Evolutionary conservation across 2,797 vertebrate genomes (phyloP).

Genomic region (Chiroxiphia lanceolata): DNA sequence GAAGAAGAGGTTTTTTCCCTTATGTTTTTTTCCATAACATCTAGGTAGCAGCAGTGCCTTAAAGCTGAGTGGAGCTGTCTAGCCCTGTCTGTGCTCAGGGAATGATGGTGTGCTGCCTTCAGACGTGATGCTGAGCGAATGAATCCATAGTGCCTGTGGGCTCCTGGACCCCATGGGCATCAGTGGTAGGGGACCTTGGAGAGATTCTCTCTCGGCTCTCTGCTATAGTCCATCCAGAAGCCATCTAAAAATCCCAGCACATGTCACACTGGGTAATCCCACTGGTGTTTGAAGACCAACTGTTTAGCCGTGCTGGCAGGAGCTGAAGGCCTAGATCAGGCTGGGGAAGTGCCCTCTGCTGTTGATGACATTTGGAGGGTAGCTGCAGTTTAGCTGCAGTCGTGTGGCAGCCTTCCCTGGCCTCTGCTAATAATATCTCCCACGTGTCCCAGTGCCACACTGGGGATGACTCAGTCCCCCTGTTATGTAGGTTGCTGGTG

Average conservation of each 20-base stretch:
- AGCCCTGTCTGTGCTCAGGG: background rate
- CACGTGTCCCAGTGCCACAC: rapidly evolving
- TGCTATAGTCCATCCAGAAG: background rate
- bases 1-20: background rate
- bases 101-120: background rate
- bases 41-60: background rate
- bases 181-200: background rate
- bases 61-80: background rate
- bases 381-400: background rate
- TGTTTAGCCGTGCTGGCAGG: background rate
- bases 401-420: background rate
- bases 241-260: background rate
- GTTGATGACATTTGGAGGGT: background rate
- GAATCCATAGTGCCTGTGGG: background rate
- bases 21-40: rapidly evolving
- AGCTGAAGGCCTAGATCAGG: background rate
- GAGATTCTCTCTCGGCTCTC: background rate
- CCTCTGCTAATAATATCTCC: background rate
- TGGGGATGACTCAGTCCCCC: background rate
- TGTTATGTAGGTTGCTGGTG: background rate
- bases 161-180: background rate
- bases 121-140: background rate
- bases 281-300: background rate
- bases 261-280: background rate
- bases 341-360: background rate